Conservation (phyloP, 2,113 vertebrate species). For the Cynoglossus semilaevis region DNA sequence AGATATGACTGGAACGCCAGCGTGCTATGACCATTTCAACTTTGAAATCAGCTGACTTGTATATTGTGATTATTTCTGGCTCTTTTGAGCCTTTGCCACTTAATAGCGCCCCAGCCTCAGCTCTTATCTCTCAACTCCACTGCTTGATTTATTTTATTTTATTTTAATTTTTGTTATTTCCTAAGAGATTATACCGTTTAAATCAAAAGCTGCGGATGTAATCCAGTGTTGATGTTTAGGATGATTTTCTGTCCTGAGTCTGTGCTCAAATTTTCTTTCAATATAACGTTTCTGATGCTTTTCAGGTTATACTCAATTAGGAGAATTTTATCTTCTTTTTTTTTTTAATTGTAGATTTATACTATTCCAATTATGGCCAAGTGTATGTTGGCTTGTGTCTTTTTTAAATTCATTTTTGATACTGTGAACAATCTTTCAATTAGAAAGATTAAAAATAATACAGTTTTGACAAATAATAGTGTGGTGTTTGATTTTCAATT, state of each 20-base stretch:
- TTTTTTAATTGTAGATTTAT: constrained; percentile 84
- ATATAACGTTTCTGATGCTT: constrained; percentile 81
- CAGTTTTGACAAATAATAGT: constrained; percentile 83
- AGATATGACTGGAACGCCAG: constrained; percentile 35
- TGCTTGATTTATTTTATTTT: constrained; percentile 26
- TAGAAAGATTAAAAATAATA: constrained; percentile 88
- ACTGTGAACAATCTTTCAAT: constrained; percentile 93
- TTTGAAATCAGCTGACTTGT: constrained; percentile 28
- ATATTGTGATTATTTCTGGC: constrained; percentile 51
- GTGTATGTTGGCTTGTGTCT: constrained; percentile 78
- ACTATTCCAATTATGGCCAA: constrained; percentile 79
- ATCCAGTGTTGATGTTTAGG: constrained; percentile 49
- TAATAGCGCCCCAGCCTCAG: constrained; percentile 35
- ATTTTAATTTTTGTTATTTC: constrained; percentile 7
- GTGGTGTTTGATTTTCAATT: constrained; percentile 53
- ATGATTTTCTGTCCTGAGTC: constrained; percentile 46
- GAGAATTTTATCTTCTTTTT: constrained; percentile 76
- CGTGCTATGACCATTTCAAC: constrained; percentile 38
- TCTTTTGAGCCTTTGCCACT: constrained; percentile 47
- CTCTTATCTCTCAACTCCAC: constrained; percentile 25
- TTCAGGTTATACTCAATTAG: constrained; percentile 78
- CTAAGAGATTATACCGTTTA: constrained; percentile 30
- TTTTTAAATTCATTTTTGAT: constrained; percentile 87
- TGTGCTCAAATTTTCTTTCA: constrained; percentile 68
- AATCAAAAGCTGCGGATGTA: constrained; percentile 42